These are phyloP conservation scores for Lepeophtheirus nordmannii DNA, from an alignment of 2,888 invertebrate species.

Conservation along the genomic window DNA sequence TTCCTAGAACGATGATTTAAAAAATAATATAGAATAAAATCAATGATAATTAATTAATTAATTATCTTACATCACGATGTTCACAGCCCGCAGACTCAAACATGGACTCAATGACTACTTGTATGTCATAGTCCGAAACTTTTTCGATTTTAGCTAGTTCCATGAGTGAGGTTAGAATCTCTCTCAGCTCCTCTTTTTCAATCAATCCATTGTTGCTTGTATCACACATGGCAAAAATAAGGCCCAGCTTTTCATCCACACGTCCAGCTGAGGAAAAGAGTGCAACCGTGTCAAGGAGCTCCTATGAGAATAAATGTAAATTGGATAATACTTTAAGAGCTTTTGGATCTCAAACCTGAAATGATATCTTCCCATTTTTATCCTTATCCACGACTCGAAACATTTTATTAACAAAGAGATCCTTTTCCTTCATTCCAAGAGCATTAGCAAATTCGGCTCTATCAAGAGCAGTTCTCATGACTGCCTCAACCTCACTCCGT, in stretches of 20 bases:
- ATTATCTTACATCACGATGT: conserved; percentile 54
- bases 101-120: conserved; percentile 82
- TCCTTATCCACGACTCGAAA: conserved; percentile 91
- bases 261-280: conserved; percentile 67
- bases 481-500: conserved; percentile 40
- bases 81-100: conserved; percentile 77
- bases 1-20: conserved; percentile 35
- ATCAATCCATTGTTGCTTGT: conserved; percentile 83
- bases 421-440: conserved; percentile 81
- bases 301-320: conserved; percentile 33
- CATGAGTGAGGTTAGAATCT: conserved; percentile 76
- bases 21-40: too few species aligned
- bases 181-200: conserved; percentile 66
- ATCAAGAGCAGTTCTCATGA: conserved; percentile 77
- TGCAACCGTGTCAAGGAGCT: conserved; percentile 81
- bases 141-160: conserved; percentile 79
- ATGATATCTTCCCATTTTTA: conserved; percentile 76
- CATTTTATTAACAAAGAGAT: conserved; percentile 85
- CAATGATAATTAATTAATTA: too few species aligned
- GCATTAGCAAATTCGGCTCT: conserved; percentile 86
- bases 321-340: not conserved
- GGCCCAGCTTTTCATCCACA: conserved; percentile 76
- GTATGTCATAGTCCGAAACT: conserved; percentile 62
- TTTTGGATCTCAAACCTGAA: conserved; percentile 34
- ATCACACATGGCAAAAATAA: conserved; percentile 93